phyloP scores from a whole-genome alignment of 2,888 invertebrate species.

The Timandra comae region DNA sequence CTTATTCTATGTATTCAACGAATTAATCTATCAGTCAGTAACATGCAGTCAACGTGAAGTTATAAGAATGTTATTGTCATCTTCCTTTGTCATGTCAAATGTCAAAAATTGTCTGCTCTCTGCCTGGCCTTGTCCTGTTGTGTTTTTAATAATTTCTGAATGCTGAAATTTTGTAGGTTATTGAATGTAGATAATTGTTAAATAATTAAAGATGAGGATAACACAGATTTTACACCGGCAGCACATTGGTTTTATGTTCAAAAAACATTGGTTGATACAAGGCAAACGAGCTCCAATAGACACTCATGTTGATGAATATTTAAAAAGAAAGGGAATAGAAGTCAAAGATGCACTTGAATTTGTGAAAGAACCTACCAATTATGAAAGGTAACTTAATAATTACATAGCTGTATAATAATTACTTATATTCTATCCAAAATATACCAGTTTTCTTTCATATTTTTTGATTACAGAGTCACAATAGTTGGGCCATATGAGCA shows the following conservation, averaged over 20 bases:
- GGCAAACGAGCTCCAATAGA: slow-evolving; percentile 77
- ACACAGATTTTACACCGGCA: slow-evolving; percentile 79
- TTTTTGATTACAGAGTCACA: slow-evolving; percentile 41
- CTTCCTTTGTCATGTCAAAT: no score
- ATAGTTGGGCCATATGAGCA: slow-evolving; percentile 62
- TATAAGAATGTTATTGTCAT: no score
- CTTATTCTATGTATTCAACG: no score
- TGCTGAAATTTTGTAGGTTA: no score
- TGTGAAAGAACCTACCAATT: slow-evolving; percentile 47
- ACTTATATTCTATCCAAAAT: no score
- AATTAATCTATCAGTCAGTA: no score
- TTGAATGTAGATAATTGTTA: no score
- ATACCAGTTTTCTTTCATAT: not conserved
- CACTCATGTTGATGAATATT: slow-evolving; percentile 69
- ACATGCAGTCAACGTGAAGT: no score
- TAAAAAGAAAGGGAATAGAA: slow-evolving; percentile 76
- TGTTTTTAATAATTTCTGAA: no score
- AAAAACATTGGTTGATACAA: slow-evolving; percentile 83
- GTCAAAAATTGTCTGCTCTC: no score
- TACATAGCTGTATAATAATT: no score
- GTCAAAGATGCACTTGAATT: slow-evolving; percentile 80
- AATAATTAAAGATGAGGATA: slow-evolving; percentile 83
- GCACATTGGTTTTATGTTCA: slow-evolving; percentile 84
- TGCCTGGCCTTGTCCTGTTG: no score
- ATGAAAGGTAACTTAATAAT: slow-evolving; percentile 38